These are phyloP conservation scores for Physella acuta DNA, from an alignment of 1,140 invertebrate genomes.

Conservation along the genomic window DNA sequence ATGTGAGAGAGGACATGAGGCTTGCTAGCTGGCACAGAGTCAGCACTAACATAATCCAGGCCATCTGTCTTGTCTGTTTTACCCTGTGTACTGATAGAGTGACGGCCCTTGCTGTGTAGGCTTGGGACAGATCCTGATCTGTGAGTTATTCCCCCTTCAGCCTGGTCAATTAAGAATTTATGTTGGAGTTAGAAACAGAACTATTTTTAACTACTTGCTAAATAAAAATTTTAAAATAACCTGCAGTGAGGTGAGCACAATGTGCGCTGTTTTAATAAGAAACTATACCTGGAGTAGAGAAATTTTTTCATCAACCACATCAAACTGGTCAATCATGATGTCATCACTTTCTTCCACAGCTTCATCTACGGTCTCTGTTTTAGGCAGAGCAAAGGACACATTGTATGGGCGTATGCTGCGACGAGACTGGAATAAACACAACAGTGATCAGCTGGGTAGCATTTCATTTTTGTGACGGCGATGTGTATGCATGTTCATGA, in stretches of 20 bases:
- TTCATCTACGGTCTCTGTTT: slow-evolving; percentile 64
- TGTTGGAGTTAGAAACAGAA: too few species aligned
- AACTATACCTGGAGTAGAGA: slow-evolving; percentile 73
- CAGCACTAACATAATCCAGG: slow-evolving; percentile 28
- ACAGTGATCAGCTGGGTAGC: too few species aligned
- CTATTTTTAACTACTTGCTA: too few species aligned
- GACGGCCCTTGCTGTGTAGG: slow-evolving; percentile 29
- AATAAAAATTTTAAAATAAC: too few species aligned
- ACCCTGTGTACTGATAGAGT: slow-evolving; percentile 28
- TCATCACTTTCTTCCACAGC: slow-evolving; percentile 32
- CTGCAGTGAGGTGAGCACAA: too few species aligned
- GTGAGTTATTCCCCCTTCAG: slow-evolving; percentile 58
- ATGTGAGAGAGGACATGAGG: slow-evolving; percentile 27
- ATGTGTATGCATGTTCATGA: too few species aligned
- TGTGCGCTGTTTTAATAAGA: background rate
- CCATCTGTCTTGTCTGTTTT: slow-evolving; percentile 31
- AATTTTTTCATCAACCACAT: slow-evolving; percentile 82
- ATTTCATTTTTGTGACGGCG: too few species aligned
- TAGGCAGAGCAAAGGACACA: slow-evolving; percentile 83
- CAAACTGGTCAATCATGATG: slow-evolving; percentile 63
- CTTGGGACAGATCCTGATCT: slow-evolving; percentile 42
- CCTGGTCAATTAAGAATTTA: too few species aligned
- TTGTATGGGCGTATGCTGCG: slow-evolving; percentile 72
- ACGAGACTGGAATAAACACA: slow-evolving; percentile 24
- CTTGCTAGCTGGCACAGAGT: slow-evolving; percentile 30